These are phyloP conservation scores for Hyles vespertilio DNA, from an alignment of 1,140 invertebrate species.

Conservation along the genomic window DNA sequence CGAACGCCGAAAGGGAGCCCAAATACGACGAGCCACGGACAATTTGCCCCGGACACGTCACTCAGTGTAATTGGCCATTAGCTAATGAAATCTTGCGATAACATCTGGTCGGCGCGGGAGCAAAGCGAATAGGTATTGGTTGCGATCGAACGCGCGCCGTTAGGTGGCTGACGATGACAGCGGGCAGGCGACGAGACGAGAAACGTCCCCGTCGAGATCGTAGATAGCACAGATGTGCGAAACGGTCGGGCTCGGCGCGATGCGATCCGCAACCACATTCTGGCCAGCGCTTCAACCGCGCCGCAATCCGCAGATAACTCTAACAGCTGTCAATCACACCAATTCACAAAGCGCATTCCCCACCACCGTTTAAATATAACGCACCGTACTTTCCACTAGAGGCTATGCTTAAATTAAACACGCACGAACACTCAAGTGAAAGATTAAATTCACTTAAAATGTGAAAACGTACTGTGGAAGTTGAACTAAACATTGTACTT, in stretches of 20 bases:
- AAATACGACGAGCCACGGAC: slow-evolving; percentile 17
- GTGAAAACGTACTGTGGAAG: no score
- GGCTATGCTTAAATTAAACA: no score
- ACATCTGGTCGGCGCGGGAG: slow-evolving; percentile 39
- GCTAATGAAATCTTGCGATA: slow-evolving; percentile 60
- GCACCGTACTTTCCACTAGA: no score
- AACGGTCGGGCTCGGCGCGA: slow-evolving; percentile 13
- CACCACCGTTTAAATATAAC: no score
- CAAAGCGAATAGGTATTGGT: slow-evolving; percentile 35
- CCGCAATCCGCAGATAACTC: neutral
- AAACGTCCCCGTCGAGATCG: slow-evolving; percentile 26
- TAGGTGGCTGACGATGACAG: slow-evolving; percentile 40
- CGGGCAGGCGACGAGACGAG: slow-evolving; percentile 46
- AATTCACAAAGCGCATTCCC: neutral
- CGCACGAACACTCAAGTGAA: no score
- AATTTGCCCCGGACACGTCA: slow-evolving; percentile 63
- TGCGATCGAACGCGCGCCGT: slow-evolving; percentile 27
- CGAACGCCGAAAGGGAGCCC: slow-evolving; percentile 15
- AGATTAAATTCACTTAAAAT: no score
- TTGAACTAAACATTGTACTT: no score
- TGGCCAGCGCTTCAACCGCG: no score
- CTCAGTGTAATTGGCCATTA: slow-evolving; percentile 64
- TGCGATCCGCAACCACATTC: slow-evolving; percentile 6
- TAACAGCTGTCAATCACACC: slow-evolving; percentile 7
- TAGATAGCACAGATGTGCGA: slow-evolving; percentile 36